phyloP scores from a whole-genome alignment of 2,888 invertebrate species.

The Latheticus oryzae region DNA sequence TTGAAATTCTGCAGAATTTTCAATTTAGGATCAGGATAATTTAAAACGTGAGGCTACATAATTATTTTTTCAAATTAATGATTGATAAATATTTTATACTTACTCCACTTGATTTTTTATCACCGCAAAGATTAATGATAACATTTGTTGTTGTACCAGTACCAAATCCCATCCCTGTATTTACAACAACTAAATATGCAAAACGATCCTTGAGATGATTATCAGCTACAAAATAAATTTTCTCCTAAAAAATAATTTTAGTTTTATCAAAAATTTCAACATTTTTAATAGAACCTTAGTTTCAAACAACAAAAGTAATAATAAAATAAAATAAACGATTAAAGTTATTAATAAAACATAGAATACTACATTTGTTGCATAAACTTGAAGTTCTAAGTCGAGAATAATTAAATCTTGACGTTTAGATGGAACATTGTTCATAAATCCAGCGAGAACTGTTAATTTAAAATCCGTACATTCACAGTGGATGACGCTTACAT shows the following conservation, averaged over 20 bases:
- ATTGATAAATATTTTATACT: neutral
- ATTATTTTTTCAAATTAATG: neutral
- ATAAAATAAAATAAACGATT: too few relatives aligned
- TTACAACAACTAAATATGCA: conserved; percentile 36
- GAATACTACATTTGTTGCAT: too few relatives aligned
- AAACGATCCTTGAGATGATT: conserved; percentile 32
- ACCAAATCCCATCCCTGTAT: conserved; percentile 29
- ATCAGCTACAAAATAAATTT: conserved; percentile 23
- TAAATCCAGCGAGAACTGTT: too few relatives aligned
- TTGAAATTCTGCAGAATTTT: conserved; percentile 49
- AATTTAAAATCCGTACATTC: too few relatives aligned
- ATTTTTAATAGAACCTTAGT: too few relatives aligned
- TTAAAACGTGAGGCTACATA: conserved; percentile 54
- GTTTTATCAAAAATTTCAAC: too few relatives aligned
- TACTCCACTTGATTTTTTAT: conserved; percentile 5
- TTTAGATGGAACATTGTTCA: too few relatives aligned
- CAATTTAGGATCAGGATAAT: conserved; percentile 55
- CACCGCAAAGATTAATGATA: conserved; percentile 21
- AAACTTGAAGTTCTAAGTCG: too few relatives aligned
- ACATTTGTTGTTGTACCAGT: conserved; percentile 41
- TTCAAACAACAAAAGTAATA: too few relatives aligned
- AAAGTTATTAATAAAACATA: too few relatives aligned
- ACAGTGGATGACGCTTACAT: too few relatives aligned
- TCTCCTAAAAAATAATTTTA: conserved; percentile 17
- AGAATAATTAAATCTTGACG: too few relatives aligned